Evolutionary conservation across 1,140 invertebrate genomes (phyloP).

Genomic region (Eurytemora carolleeae): DNA sequence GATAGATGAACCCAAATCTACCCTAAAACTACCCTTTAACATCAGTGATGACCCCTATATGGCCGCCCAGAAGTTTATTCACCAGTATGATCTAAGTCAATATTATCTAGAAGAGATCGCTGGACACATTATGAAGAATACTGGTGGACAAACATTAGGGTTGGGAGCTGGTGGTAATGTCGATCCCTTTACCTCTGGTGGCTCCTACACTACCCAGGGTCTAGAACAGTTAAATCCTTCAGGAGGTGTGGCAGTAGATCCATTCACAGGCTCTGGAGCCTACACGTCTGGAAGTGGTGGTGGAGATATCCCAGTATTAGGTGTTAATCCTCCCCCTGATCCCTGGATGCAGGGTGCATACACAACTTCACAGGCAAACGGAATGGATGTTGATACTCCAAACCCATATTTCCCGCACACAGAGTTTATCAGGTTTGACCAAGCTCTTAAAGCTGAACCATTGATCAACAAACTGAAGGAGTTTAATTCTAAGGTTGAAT

Average conservation of each 20-base stretch:
- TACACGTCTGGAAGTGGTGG: constrained; percentile 16
- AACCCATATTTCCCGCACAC: constrained; percentile 29
- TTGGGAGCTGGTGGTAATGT: constrained; percentile 28
- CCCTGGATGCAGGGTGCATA: background rate
- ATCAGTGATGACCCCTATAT: constrained; percentile 41
- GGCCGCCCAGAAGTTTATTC: constrained; percentile 41
- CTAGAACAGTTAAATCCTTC: constrained; percentile 12
- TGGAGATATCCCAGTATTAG: background rate
- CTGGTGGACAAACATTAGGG: constrained; percentile 26
- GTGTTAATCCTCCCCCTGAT: background rate
- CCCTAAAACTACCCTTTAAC: constrained; percentile 81
- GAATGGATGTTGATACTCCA: background rate
- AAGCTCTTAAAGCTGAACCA: constrained; percentile 35
- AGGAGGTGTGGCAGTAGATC: constrained; percentile 19
- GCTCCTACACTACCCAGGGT: constrained; percentile 6
- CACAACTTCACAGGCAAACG: background rate
- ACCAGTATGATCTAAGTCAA: constrained; percentile 56
- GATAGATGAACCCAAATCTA: constrained; percentile 64
- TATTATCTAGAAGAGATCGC: constrained; percentile 79
- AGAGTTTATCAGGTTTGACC: constrained; percentile 38
- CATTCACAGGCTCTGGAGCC: constrained; percentile 23
- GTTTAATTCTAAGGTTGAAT: constrained; percentile 22
- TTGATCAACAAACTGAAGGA: constrained; percentile 32
- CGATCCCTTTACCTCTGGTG: constrained; percentile 49
- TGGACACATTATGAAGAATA: constrained; percentile 80